These are phyloP conservation scores for Polypterus senegalus DNA, from an alignment of 2,113 vertebrate species.

Conservation along the genomic window DNA sequence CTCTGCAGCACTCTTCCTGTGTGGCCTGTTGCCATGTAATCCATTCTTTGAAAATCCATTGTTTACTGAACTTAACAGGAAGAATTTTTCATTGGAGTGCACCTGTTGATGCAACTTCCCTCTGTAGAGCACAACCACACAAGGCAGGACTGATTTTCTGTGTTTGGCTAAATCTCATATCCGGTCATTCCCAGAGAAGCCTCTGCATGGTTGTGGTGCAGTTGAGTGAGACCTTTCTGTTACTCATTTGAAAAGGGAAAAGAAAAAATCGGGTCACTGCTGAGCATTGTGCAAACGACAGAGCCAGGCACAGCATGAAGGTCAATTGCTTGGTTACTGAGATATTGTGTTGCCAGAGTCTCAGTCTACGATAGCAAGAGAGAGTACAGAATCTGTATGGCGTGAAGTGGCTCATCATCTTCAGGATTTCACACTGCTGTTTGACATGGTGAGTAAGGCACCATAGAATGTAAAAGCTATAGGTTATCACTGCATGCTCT, in stretches of 20 bases:
- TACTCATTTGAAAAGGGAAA: no score
- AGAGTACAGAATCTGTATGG: no score
- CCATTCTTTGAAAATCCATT: slow-evolving; percentile 42
- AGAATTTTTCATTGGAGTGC: slow-evolving; percentile 34
- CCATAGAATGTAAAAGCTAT: no score
- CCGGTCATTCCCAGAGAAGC: slow-evolving; percentile 29
- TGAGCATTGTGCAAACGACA: no score
- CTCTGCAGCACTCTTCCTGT: slow-evolving; percentile 47
- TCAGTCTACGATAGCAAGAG: no score
- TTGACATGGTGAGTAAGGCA: no score
- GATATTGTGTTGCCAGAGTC: background rate
- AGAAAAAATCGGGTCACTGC: no score
- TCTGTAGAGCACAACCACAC: slow-evolving; percentile 30
- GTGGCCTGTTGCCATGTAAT: slow-evolving; percentile 45
- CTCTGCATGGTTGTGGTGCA: background rate
- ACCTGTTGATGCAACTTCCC: slow-evolving; percentile 58
- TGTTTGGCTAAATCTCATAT: slow-evolving; percentile 18
- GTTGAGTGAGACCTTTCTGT: no score
- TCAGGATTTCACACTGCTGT: no score
- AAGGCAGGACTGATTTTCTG: slow-evolving; percentile 12
- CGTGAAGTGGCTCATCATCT: no score
- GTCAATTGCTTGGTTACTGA: slow-evolving; percentile 14
- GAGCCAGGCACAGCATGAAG: slow-evolving; percentile 15
- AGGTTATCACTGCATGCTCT: no score
- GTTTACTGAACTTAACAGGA: slow-evolving; percentile 52